phyloP scores from a whole-genome alignment of 2,888 invertebrate species.

The Drosophila anceps region DNA sequence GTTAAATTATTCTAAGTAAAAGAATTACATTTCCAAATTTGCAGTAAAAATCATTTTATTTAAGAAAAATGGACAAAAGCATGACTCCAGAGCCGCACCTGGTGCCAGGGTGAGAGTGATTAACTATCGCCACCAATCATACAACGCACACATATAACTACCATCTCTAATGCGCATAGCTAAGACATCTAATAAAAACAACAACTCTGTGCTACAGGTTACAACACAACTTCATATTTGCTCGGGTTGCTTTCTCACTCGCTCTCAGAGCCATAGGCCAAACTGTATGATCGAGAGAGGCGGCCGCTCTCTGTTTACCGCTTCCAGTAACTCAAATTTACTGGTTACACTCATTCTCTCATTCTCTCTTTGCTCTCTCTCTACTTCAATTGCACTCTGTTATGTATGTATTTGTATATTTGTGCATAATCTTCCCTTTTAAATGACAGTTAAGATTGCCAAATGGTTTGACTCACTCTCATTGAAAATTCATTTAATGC shows the following conservation, averaged over 20 bases:
- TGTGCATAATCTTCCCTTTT: background rate
- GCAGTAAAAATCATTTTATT: conserved; percentile 25
- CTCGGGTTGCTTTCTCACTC: background rate
- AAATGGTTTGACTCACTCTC: background rate
- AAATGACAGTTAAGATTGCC: background rate
- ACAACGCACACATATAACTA: background rate
- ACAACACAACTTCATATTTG: background rate
- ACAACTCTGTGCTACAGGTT: background rate
- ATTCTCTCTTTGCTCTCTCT: too few species aligned
- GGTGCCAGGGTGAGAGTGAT: conserved; percentile 88
- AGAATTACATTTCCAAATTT: conserved; percentile 44
- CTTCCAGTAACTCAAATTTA: background rate
- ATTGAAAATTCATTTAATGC: background rate
- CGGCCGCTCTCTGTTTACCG: background rate
- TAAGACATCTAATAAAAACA: background rate
- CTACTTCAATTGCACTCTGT: background rate
- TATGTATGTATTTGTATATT: background rate
- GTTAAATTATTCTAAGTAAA: conserved; percentile 25
- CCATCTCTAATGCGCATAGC: background rate
- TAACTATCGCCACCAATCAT: background rate
- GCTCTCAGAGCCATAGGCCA: background rate
- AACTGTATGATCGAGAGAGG: background rate
- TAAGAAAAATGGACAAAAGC: conserved; percentile 75
- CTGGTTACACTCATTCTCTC: background rate
- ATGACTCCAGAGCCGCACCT: conserved; percentile 90